A percentile compares a stretch with the other conserved stretches of the same genome.
These are phyloP conservation scores for Anastrepha ludens DNA, from an alignment of 1,140 invertebrate genomes.

Conservation along the genomic window DNA sequence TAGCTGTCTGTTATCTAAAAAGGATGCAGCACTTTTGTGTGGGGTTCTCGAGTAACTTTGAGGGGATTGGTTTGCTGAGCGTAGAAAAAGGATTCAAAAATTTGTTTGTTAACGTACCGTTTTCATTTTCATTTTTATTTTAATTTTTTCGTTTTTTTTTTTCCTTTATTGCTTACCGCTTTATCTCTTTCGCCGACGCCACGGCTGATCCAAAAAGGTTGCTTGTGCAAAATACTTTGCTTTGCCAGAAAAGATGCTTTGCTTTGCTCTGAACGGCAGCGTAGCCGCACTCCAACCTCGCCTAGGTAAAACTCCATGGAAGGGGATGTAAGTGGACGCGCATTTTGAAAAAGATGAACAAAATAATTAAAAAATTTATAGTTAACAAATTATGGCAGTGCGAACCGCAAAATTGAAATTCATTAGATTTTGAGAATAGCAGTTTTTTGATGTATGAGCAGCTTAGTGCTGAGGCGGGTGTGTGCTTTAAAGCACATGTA, in stretches of 20 bases:
- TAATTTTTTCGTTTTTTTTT: slow-evolving; percentile 9
- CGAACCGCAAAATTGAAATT: slow-evolving; percentile 24
- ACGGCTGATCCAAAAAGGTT: slow-evolving; percentile 20
- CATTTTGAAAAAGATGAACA: neutral
- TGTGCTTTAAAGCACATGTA: neutral
- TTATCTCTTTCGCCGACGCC: slow-evolving; percentile 7
- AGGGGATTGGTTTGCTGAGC: neutral
- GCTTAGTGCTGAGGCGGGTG: neutral
- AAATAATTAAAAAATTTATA: slow-evolving; percentile 18
- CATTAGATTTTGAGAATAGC: slow-evolving; percentile 36
- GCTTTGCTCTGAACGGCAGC: neutral
- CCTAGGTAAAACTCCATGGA: neutral
- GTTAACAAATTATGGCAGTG: neutral
- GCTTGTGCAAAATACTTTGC: slow-evolving; percentile 23
- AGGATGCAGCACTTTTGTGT: neutral
- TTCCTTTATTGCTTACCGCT: neutral
- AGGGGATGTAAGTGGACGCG: neutral
- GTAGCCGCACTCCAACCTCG: neutral
- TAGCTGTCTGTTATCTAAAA: slow-evolving; percentile 49
- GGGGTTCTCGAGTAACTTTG: neutral
- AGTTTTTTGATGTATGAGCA: too few relatives aligned
- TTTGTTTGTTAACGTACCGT: slow-evolving; percentile 45
- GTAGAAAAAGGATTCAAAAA: slow-evolving; percentile 38
- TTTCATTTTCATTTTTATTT: neutral
- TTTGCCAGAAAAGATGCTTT: slow-evolving; percentile 35